These are phyloP conservation scores for Lanius collurio DNA, from an alignment of 2,113 vertebrate genomes.

Conservation along the genomic window DNA sequence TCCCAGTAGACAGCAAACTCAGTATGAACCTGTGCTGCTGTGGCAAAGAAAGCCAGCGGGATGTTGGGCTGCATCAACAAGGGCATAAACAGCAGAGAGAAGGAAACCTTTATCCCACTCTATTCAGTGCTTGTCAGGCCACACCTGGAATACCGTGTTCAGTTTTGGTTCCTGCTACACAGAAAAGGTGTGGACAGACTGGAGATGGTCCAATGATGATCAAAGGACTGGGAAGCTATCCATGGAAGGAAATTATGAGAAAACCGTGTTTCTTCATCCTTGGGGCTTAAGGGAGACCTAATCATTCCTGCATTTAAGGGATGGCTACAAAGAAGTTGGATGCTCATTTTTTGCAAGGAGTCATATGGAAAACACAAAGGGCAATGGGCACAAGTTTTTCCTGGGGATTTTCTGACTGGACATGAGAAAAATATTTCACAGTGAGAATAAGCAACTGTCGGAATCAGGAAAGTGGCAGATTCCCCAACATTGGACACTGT, in stretches of 20 bases:
- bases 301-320: not conserved
- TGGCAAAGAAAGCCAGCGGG: not conserved
- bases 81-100: not conserved
- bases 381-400: not conserved
- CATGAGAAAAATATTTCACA: not conserved
- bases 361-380: not conserved
- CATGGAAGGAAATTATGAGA: not conserved
- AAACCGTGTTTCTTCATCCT: not conserved
- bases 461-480: not conserved
- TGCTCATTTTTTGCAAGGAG: not conserved
- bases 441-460: not conserved
- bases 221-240: not conserved
- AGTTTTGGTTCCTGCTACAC: not conserved
- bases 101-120: not conserved
- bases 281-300: not conserved
- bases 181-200: not conserved
- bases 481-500: not conserved
- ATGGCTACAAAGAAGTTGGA: not conserved
- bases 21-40: not conserved
- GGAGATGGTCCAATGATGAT: too few relatives aligned
- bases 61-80: not conserved
- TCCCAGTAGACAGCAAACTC: not conserved
- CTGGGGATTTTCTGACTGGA: not conserved
- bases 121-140: not conserved
- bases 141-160: not conserved